phyloP scores from a whole-genome alignment of 2,888 invertebrate genomes.

The Tillus elongatus region DNA sequence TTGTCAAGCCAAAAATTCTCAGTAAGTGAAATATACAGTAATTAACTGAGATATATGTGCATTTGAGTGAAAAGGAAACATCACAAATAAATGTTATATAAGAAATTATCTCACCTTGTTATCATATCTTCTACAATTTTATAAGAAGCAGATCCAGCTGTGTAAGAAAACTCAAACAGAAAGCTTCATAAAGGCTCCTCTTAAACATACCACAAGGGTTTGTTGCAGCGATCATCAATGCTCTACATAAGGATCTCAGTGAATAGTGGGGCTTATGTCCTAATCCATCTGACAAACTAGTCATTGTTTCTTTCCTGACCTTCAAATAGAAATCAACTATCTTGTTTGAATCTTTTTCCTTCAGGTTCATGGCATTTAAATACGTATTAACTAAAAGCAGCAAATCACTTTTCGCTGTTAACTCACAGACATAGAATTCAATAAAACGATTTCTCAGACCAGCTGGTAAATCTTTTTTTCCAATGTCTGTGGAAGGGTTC shows the following conservation, averaged over 20 bases:
- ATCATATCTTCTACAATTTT: conserved; percentile 63
- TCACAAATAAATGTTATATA: too few species aligned
- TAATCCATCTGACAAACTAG: conserved; percentile 71
- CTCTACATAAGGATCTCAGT: conserved; percentile 87
- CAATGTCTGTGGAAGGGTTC: conserved; percentile 99
- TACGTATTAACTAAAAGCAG: conserved; percentile 66
- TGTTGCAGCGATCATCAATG: conserved; percentile 71
- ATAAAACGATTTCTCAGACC: conserved; percentile 93
- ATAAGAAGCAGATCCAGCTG: conserved; percentile 86
- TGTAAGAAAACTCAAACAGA: conserved; percentile 91
- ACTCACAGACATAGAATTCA: conserved; percentile 91
- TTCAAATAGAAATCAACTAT: conserved; percentile 82
- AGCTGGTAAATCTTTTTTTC: conserved; percentile 89
- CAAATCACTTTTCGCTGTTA: conserved; percentile 72
- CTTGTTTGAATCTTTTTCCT: conserved; percentile 58
- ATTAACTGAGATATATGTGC: conserved; percentile 64
- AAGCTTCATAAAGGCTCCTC: conserved; percentile 85
- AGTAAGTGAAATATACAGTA: conserved; percentile 12
- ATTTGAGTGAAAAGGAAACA: too few species aligned
- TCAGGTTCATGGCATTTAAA: conserved; percentile 65
- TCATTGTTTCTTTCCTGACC: conserved; percentile 60
- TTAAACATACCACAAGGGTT: conserved; percentile 73
- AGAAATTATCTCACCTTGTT: conserved; percentile 43
- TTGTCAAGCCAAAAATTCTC: too few species aligned
- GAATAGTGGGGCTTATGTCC: conserved; percentile 89